These are phyloP conservation scores for Fundulus diaphanus DNA, from an alignment of 2,797 vertebrate species.

Conservation along the genomic window DNA sequence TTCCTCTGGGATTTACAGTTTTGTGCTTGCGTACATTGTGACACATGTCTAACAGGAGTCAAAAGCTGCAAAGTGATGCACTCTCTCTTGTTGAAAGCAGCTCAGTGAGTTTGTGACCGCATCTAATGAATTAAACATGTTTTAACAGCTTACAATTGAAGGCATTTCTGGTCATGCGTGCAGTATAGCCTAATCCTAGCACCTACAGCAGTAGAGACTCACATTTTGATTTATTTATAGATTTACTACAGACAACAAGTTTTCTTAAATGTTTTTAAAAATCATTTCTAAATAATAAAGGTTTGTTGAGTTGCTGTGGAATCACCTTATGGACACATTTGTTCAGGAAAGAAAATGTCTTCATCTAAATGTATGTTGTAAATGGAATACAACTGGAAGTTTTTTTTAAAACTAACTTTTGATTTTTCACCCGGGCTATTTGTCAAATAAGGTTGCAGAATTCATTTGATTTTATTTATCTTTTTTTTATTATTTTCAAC, in stretches of 20 bases:
- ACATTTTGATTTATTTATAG: not conserved
- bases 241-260: not conserved
- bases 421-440: not conserved
- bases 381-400: too few species aligned
- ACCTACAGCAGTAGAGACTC: not conserved
- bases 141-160: constrained; percentile 28
- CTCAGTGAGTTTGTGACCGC: constrained; percentile 21
- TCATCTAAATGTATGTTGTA: too few species aligned
- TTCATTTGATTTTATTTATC: not conserved
- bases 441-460: not conserved
- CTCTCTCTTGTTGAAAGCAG: constrained; percentile 25
- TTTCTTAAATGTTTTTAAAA: too few species aligned
- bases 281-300: too few species aligned
- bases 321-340: too few species aligned
- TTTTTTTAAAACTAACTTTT: too few species aligned
- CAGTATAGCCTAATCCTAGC: not conserved
- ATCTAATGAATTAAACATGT: constrained; percentile 61
- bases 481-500: not conserved
- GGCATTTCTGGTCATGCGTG: constrained; percentile 9
- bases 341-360: too few species aligned
- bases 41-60: constrained; percentile 36
- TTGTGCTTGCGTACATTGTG: constrained; percentile 37
- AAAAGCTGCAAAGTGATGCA: constrained; percentile 34
- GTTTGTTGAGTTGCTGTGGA: too few species aligned
- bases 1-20: constrained; percentile 36